phyloP scores from a whole-genome alignment of 2,888 invertebrate genomes.

The Brachypalpus laphriformis region DNA sequence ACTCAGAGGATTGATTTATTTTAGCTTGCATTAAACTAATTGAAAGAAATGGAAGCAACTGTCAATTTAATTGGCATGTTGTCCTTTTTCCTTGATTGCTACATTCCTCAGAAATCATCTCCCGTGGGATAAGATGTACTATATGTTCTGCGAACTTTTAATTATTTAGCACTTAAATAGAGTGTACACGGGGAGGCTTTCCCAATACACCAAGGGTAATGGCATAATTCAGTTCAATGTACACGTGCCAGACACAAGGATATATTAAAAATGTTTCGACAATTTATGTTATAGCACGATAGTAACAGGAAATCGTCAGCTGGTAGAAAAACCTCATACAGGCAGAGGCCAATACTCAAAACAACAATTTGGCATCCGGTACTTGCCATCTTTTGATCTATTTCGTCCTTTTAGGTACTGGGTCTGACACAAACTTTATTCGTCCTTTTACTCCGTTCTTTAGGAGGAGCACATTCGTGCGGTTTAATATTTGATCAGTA shows the following conservation, averaged over 20 bases:
- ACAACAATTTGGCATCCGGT: no score
- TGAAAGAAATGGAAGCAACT: neutral
- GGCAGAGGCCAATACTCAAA: no score
- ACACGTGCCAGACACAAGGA: neutral
- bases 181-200: neutral
- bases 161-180: neutral
- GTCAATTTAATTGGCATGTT: neutral
- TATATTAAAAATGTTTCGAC: no score
- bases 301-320: no score
- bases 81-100: neutral
- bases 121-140: neutral
- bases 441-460: no score
- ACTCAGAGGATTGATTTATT: slow-evolving; percentile 2
- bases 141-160: neutral
- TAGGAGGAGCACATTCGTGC: no score
- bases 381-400: no score
- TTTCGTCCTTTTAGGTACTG: no score
- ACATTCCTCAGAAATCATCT: neutral
- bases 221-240: neutral
- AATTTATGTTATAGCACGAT: no score
- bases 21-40: slow-evolving; percentile 4
- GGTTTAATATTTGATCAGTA: no score
- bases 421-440: no score
- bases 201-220: neutral
- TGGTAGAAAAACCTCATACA: no score